Conservation (phyloP, 2,797 vertebrate species). For the Sciurus vulgaris region DNA sequence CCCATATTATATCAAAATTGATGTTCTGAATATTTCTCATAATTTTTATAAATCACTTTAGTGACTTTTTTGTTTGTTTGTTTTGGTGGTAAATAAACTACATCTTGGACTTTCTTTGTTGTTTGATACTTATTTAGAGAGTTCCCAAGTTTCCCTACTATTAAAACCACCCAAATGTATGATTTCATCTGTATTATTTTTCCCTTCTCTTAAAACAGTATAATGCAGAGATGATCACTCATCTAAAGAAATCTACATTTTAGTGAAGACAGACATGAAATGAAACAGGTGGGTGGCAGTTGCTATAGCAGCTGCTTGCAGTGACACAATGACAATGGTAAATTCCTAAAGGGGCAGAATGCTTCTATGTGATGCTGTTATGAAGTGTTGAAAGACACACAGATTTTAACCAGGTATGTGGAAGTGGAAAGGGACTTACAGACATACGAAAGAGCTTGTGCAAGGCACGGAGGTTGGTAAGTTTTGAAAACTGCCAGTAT, state of each 20-base stretch:
- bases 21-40: constrained; percentile 4
- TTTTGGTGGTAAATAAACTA: background rate
- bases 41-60: background rate
- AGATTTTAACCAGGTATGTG: constrained; percentile 29
- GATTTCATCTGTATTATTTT: background rate
- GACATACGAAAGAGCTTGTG: background rate
- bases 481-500: background rate
- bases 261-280: background rate
- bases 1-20: background rate
- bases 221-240: background rate
- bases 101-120: constrained; percentile 6
- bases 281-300: constrained; percentile 21
- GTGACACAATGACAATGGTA: background rate
- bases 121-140: constrained; percentile 5
- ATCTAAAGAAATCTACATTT: constrained; percentile 38
- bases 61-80: background rate
- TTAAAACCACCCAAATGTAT: constrained; percentile 35
- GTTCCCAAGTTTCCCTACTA: background rate
- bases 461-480: background rate
- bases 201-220: constrained; percentile 20
- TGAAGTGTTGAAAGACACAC: background rate
- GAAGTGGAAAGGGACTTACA: background rate
- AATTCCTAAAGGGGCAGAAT: background rate
- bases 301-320: background rate
- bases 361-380: background rate